Percentiles rank a stretch among this genome's conserved stretches.
These are phyloP conservation scores for Thamnophis elegans DNA, from an alignment of 2,797 vertebrate species.

Conservation along the genomic window DNA sequence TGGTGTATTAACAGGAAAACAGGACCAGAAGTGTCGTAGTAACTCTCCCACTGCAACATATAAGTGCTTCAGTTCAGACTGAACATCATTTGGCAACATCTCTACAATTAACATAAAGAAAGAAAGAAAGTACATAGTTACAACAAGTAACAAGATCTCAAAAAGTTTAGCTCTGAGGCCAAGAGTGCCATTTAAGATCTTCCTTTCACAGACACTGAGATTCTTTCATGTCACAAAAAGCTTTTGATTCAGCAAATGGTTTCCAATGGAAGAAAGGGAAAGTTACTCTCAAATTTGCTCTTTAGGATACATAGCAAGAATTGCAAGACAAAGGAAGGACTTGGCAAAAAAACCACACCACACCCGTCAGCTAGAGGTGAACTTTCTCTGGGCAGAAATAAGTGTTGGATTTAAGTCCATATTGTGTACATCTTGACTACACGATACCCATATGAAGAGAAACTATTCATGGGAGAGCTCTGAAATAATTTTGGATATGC, in stretches of 20 bases:
- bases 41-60: slow-evolving; percentile 92
- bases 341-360: background rate
- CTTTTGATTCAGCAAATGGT: background rate
- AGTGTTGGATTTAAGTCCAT: background rate
- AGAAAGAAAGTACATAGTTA: background rate
- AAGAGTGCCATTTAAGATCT: background rate
- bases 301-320: background rate
- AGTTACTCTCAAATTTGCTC: background rate
- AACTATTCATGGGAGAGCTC: background rate
- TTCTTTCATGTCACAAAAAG: background rate
- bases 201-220: background rate
- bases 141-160: background rate
- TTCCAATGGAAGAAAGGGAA: background rate
- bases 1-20: slow-evolving; percentile 94
- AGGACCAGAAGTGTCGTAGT: slow-evolving; percentile 97
- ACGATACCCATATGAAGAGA: background rate
- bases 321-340: background rate
- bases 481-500: background rate
- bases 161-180: background rate
- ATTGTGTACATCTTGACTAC: background rate
- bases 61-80: slow-evolving; percentile 93
- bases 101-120: slow-evolving; percentile 73
- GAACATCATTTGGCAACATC: slow-evolving; percentile 92
- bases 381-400: background rate
- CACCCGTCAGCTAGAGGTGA: background rate